phyloP scores from a whole-genome alignment of 2,113 vertebrate species.

The Neotoma lepida region DNA sequence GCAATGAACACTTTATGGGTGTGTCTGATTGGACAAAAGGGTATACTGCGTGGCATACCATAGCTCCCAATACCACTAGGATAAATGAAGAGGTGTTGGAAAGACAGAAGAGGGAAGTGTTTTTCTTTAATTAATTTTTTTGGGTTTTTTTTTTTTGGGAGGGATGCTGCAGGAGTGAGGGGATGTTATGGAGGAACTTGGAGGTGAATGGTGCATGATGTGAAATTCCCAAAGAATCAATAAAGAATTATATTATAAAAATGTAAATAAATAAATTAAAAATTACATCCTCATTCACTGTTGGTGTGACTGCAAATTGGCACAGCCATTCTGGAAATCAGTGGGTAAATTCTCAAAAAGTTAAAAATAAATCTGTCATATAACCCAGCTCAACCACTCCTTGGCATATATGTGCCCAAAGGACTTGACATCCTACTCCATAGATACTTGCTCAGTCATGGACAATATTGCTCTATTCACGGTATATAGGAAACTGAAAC shows the following conservation, averaged over 20 bases:
- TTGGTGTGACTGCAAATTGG: background rate
- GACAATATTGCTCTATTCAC: background rate
- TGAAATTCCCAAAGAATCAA: too few relatives aligned
- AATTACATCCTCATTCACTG: background rate
- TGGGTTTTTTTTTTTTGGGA: too few relatives aligned
- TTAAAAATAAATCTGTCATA: background rate
- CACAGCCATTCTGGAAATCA: background rate
- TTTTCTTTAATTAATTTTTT: too few relatives aligned
- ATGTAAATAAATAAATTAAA: background rate
- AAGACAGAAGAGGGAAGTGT: too few relatives aligned
- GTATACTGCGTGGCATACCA: too few relatives aligned
- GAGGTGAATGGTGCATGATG: too few relatives aligned
- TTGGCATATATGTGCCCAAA: background rate
- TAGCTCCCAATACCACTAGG: too few relatives aligned
- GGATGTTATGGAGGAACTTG: too few relatives aligned
- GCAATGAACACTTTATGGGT: too few relatives aligned
- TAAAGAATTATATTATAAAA: background rate
- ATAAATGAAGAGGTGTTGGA: too few relatives aligned
- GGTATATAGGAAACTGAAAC: background rate
- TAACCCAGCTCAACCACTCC: background rate
- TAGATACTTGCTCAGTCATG: background rate
- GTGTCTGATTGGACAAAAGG: too few relatives aligned
- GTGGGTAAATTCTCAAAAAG: background rate
- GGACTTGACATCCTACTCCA: background rate
- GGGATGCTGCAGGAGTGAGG: too few relatives aligned